Evolutionary conservation across 2,113 vertebrate species (phyloP), one percentile per base, ranked within the genome.

Genomic region (Prionailurus bengalensis): DNA sequence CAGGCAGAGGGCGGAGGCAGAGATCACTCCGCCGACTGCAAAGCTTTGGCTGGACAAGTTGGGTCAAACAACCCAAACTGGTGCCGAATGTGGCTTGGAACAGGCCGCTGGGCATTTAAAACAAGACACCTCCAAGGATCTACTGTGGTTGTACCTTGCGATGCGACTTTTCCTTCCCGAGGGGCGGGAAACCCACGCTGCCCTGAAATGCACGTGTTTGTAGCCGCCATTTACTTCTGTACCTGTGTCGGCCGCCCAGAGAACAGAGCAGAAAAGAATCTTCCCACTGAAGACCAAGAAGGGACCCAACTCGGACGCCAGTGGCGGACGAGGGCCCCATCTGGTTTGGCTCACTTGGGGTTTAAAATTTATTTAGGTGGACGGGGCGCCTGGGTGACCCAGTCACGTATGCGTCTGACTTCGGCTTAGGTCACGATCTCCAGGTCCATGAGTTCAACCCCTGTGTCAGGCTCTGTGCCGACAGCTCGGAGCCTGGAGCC

Each of bases 391-490:
- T 27, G 36, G 71, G 36, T 42, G 36, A 23, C 39, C 45, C 73
- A 27, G 25, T 76, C 1, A 39, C 25, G 29, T 45, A 27, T 3
- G 23, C 1, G 0, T 42, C 71, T 21, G 23, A 23, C 39, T 42
- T 42, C 3, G 0, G 71, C 39, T 74, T 6, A 14, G 12, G 71
- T 73, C 10, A 3, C 2, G 39, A 45, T 27, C 39, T 14, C 25
- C 3, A 5, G 25, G 39, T 45, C 23, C 11, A 17, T 14, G 39
- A 13, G 39, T 45, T 45, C 1, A 13, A 74, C 39, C 14, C 39
- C 29, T 3, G 3, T 1, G 0, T 76, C 0, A 23, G 73, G 25
- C 25, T 76, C 39, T 14, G 39, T 29, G 25, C 39, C 7, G 55
- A 5, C 70, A 73, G 70, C 10, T 5, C 12, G 1, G 12, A 15